Base-by-base conservation (phyloP, 1,140 invertebrate genomes). In the Cryptotermes secundus region DNA sequence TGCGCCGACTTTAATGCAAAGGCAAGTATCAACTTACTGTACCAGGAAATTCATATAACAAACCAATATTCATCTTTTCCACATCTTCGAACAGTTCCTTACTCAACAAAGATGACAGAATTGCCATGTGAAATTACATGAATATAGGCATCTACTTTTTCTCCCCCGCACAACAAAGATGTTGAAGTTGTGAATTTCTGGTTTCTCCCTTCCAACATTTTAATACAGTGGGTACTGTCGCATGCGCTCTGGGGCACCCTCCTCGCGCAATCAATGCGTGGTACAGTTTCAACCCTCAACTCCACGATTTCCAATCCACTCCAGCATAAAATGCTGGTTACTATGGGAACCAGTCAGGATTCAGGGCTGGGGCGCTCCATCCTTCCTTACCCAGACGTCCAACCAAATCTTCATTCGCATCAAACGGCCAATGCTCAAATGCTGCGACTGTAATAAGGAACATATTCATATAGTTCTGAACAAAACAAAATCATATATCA, bases 171-270 rank as follows among this genome's bases (percentile, higher is more conserved):
- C 26, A n/a, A 72, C 59, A 72, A 31, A 72, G 59, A 72, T 72
- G n/a, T n/a, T 72, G n/a, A n/a, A 72, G 59, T 72, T 72, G 59
- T n/a, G 59, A 72, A n/a, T 72, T 72, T 72, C 59, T 72, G n/a
- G 59, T n/a, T 31, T 7, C 9, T 31, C 59, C 59, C 59, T n/a
- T 31, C 26, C 59, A 26, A 3, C 45, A 31, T 72, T 72, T 72
- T n/a, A 72, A 72, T 72, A 14, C 59, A 72, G 26, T n/a, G 59
- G n/a, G 59, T 72, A 72, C 7, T 72, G 10, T 72, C 59, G 59
- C 59, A 26, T 31, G 26, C 59, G 59, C 59, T 31, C 14, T 31
- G 10, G 9, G 14, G 2, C 59, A 72, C 26, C 26, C n/a, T 31
- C n/a, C 59, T 6, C 26, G n/a, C n/a, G 6, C 59, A 72, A 72